phyloP scores from a whole-genome alignment of 2,113 vertebrate genomes.

The Riparia riparia region DNA sequence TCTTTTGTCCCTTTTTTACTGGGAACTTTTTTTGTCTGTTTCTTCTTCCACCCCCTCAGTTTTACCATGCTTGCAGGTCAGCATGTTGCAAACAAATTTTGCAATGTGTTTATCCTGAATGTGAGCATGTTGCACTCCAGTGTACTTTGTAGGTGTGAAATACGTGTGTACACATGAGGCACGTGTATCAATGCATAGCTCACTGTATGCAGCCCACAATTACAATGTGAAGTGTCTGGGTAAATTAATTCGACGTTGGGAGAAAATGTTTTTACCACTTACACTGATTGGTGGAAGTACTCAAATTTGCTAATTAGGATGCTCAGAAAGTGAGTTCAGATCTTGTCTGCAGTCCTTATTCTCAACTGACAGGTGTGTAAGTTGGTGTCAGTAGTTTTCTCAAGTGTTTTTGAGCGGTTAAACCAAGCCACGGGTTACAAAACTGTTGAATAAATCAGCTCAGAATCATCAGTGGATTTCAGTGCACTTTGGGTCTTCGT shows the following conservation, averaged over 20 bases:
- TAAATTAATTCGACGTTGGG: background rate
- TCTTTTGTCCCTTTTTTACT: background rate
- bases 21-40: background rate
- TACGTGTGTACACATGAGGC: fast-evolving
- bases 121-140: background rate
- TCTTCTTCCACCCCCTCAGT: background rate
- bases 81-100: background rate
- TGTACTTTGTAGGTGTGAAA: background rate
- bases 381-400: constrained; percentile 18
- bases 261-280: background rate
- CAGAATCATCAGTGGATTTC: constrained; percentile 40
- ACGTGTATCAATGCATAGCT: background rate
- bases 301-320: background rate
- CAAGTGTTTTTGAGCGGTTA: background rate
- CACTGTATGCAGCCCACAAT: background rate
- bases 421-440: background rate
- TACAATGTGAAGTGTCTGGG: background rate
- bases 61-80: background rate
- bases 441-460: constrained; percentile 10
- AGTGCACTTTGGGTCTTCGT: background rate
- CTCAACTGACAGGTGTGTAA: background rate
- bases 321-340: constrained; percentile 17
- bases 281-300: background rate
- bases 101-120: background rate
- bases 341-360: background rate